Conservation (phyloP, 92 coral and sea anemone genomes). For the Palythoa heliodiscus region DNA sequence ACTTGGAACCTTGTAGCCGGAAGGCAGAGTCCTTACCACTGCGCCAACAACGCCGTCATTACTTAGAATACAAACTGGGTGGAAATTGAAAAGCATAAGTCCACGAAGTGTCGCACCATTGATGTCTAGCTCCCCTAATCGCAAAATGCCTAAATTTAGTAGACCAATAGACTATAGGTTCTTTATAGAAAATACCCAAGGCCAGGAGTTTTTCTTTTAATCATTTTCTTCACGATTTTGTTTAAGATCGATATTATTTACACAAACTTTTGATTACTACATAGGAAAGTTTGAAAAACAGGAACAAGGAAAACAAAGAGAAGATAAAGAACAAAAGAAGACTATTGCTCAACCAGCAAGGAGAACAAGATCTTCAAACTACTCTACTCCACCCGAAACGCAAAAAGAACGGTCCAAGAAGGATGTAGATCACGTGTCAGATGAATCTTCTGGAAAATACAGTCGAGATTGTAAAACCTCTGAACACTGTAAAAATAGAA, state of each 20-base stretch:
- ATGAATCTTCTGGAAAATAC: neutral
- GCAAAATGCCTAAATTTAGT: too few species aligned
- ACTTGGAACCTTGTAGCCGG: too few species aligned
- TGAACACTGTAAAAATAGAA: neutral
- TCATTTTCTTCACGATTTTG: neutral
- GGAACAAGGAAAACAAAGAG: neutral
- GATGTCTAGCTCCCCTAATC: too few species aligned
- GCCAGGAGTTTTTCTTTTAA: neutral
- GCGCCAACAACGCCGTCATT: too few species aligned
- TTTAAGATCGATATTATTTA: neutral
- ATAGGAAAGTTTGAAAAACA: conserved; percentile 4
- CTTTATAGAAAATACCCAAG: too few species aligned
- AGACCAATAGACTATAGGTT: too few species aligned
- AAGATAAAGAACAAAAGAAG: neutral
- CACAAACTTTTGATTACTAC: neutral
- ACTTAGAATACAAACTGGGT: too few species aligned
- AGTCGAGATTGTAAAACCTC: neutral
- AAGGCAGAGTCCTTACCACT: too few species aligned
- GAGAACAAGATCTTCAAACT: conserved; percentile 7
- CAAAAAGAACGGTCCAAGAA: neutral
- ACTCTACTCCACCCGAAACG: neutral
- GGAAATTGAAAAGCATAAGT: too few species aligned
- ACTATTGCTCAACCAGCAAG: neutral
- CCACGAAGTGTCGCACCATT: too few species aligned
- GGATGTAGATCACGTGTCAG: neutral